Base-by-base conservation (phyloP, 2,888 invertebrate species). In the Diarsia dahlii region DNA sequence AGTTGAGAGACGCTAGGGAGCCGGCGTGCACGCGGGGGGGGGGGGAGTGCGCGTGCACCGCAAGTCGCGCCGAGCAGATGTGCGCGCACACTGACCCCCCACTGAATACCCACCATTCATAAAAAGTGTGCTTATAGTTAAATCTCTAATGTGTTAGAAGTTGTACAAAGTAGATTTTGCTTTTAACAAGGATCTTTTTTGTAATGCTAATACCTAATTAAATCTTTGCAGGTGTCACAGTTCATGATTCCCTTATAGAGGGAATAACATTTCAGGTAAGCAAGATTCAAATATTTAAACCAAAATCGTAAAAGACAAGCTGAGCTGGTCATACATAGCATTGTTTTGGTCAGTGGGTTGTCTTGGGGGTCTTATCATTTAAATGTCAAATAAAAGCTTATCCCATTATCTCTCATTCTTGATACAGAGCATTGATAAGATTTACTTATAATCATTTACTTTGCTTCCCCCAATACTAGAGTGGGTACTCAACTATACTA, bases 191-290 rank as follows among this genome's bases (percentile, higher is more conserved):
- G 13, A 13, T 3, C 2, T 0, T 39, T 28, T 74, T 46, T 45
- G 12, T 56, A 4, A 52, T 63, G 45, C 46, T 71, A 63, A 64
- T 20, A 54, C 5, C 34, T 65, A 45, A 50, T 65, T 65, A 77
- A 85, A 66, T 92, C 66, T 87, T 93, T 94, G 9, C 94, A 95
- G 95, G 93, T 92, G 93, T 93, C 28, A 92, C 94, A 85, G 94
- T 94, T 78, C 95, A 95, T 81, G 95, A 95, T 85, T 92, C 94
- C 67, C 89, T 95, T 77, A 91, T 95, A 87, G 95, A 95, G 89
- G 95, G 95, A 76, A 92, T 95, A 88, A 94, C 94, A 88, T 94
- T 95, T 90, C 95, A 95, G 93, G 96, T 96, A 90, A 90, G 87
- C 45, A 45, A 45, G 6, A 45, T 63, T 63, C 6, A 45, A 45